Conservation (phyloP, 2,888 invertebrate species). For the Acheta domesticus region DNA sequence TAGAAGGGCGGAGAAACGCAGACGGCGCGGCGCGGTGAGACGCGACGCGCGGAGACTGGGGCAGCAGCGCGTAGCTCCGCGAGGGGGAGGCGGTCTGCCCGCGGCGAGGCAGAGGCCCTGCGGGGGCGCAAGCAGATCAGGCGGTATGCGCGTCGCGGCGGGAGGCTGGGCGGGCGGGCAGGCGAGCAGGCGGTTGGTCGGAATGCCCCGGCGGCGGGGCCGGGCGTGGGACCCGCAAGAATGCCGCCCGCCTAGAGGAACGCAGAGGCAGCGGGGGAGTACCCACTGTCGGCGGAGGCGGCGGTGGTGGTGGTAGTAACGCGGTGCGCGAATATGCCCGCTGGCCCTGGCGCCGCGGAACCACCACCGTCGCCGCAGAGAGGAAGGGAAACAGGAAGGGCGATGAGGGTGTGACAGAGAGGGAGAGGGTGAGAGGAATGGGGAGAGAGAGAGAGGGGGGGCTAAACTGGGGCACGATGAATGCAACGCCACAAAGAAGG, state of each 20-base stretch:
- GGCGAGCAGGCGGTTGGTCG: neutral
- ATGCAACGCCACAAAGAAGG: neutral
- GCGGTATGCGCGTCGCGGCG: neutral
- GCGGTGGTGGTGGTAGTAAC: too few species aligned
- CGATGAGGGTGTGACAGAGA: neutral
- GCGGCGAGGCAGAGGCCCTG: neutral
- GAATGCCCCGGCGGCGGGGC: conserved; percentile 1
- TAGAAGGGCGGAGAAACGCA: too few species aligned
- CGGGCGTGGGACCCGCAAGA: neutral
- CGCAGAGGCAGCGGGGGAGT: neutral
- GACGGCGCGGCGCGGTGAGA: too few species aligned
- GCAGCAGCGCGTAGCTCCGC: neutral
- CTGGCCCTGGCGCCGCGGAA: too few species aligned
- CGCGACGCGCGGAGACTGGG: too few species aligned
- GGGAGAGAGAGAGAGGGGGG: neutral
- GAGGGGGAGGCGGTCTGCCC: neutral
- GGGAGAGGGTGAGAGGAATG: neutral
- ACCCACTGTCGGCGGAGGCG: neutral
- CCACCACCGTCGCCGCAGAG: neutral
- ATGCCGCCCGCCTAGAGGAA: neutral
- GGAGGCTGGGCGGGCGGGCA: neutral
- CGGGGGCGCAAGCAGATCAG: conserved; percentile 1
- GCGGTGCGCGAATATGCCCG: too few species aligned
- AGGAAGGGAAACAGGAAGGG: conserved; percentile 3
- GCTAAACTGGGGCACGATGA: neutral